These are phyloP conservation scores for Falco punctatus DNA, from an alignment of 2,113 vertebrate genomes.

Conservation along the genomic window DNA sequence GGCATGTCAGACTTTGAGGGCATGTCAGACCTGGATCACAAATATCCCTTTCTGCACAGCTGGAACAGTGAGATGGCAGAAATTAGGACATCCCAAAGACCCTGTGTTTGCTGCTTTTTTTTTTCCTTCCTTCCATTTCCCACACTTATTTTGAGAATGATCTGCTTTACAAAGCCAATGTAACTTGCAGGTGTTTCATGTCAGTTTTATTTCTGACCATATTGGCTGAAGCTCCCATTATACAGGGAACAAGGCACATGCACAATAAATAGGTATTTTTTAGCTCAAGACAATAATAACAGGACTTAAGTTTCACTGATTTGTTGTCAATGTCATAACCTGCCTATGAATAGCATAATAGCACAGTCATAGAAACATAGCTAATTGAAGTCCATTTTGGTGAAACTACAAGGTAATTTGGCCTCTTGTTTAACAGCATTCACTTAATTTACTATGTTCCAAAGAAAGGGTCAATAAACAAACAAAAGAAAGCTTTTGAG, in stretches of 20 bases:
- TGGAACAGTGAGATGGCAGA: background rate
- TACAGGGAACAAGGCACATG: background rate
- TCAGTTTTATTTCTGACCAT: background rate
- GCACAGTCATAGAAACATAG: background rate
- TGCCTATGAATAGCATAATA: conserved; percentile 12
- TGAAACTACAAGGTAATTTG: conserved; percentile 35
- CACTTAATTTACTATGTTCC: conserved; percentile 44
- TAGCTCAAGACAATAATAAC: background rate
- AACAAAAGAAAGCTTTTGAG: conserved; percentile 29
- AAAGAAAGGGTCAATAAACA: conserved; percentile 53
- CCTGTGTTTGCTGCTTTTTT: background rate
- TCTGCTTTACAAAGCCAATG: background rate
- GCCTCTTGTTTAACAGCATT: conserved; percentile 26
- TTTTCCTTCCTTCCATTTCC: background rate
- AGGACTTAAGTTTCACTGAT: conserved; percentile 26
- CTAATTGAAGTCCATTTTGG: conserved; percentile 35
- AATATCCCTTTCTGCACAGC: background rate
- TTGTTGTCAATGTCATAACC: conserved; percentile 17
- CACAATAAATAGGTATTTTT: background rate
- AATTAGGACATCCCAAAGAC: background rate
- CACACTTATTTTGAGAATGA: background rate
- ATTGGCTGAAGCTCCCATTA: background rate
- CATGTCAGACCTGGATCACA: background rate
- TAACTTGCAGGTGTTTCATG: background rate
- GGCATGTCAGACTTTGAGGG: background rate